phyloP scores from a whole-genome alignment of 2,797 vertebrate genomes.

The Erethizon dorsatum region DNA sequence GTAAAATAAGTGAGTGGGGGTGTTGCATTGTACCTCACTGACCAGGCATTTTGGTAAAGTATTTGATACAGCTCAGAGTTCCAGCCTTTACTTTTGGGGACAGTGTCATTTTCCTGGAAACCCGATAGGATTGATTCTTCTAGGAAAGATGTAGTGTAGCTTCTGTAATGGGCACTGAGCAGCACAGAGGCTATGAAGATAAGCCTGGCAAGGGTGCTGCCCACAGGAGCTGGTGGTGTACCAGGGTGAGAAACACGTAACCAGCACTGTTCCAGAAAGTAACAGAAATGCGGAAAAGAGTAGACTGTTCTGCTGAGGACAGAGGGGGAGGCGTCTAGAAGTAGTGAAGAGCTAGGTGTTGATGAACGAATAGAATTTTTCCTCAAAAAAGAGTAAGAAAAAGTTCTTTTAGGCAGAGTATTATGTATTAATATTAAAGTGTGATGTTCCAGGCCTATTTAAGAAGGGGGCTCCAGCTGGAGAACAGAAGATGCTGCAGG shows the following conservation, averaged over 20 bases:
- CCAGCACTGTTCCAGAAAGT: neutral
- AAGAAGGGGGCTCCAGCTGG: neutral
- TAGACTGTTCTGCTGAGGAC: neutral
- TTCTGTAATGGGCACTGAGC: neutral
- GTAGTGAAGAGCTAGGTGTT: neutral
- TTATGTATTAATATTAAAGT: neutral
- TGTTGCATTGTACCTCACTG: neutral
- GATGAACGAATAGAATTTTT: neutral
- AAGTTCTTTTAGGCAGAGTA: constrained; percentile 8
- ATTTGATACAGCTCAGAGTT: neutral
- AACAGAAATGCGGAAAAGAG: neutral
- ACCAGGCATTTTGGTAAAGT: neutral
- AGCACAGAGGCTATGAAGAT: neutral
- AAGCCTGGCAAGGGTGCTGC: neutral
- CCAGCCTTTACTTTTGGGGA: neutral
- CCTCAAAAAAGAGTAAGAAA: neutral
- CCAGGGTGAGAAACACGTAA: neutral
- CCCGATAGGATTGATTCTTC: neutral
- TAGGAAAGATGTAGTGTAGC: neutral
- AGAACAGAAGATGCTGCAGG: neutral
- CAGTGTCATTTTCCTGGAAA: neutral
- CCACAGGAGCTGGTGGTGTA: neutral
- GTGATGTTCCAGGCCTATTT: neutral
- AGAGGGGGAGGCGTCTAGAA: neutral
- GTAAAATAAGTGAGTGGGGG: neutral